Percentiles rank a stretch among this genome's conserved stretches.
phyloP scores from a whole-genome alignment of 2,113 vertebrate species.

The Xyliphius kryptos region DNA sequence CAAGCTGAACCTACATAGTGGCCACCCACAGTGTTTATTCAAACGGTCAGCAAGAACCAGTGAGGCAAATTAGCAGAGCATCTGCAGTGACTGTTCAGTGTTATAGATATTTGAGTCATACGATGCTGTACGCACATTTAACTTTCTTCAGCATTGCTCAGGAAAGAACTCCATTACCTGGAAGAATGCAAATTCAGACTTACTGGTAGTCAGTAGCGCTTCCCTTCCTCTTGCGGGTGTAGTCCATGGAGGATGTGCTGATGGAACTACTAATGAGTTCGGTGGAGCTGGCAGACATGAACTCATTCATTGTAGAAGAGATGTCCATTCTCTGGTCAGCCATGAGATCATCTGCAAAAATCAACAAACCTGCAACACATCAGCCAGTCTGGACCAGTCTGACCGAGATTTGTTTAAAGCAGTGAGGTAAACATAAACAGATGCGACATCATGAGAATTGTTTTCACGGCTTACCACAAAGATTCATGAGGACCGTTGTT shows the following conservation, averaged over 20 bases:
- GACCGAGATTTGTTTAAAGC: too few species aligned
- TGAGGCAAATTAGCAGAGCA: neutral
- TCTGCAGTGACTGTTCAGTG: neutral
- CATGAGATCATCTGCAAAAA: slow-evolving; percentile 85
- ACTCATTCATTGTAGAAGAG: slow-evolving; percentile 97
- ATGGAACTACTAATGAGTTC: slow-evolving; percentile 93
- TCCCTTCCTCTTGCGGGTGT: slow-evolving; percentile 93
- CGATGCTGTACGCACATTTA: too few species aligned
- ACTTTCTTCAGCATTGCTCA: too few species aligned
- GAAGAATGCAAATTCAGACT: too few species aligned
- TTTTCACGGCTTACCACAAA: slow-evolving; percentile 70
- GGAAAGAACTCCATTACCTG: too few species aligned
- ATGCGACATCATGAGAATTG: too few species aligned
- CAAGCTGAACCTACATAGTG: too few species aligned
- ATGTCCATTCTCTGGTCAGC: slow-evolving; percentile 99
- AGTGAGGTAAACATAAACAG: neutral
- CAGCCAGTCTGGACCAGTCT: too few species aligned
- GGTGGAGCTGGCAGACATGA: slow-evolving; percentile 88
- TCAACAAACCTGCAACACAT: neutral
- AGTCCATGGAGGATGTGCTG: slow-evolving; percentile 82
- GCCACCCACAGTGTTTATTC: slow-evolving; percentile 71
- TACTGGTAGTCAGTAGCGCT: slow-evolving; percentile 96
- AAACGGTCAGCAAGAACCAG: slow-evolving; percentile 71
- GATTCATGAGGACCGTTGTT: slow-evolving; percentile 67
- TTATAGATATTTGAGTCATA: neutral